These are phyloP conservation scores for Micropoecilia bifurca DNA, from an alignment of 2,797 vertebrate genomes.

Conservation along the genomic window DNA sequence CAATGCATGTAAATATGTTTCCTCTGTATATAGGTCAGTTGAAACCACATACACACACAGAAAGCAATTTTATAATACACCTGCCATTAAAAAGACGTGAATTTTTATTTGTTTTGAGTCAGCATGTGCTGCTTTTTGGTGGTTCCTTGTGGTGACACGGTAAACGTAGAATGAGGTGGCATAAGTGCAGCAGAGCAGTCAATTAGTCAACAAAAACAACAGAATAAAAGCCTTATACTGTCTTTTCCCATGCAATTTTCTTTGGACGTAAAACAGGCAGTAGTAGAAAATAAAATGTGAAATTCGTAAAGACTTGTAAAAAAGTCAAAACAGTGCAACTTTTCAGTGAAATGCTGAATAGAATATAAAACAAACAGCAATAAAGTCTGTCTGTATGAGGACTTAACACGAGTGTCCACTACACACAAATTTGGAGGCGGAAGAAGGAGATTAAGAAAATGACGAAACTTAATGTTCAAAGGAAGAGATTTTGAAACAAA, in stretches of 20 bases:
- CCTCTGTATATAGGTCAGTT: not conserved
- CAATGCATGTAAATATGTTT: not conserved
- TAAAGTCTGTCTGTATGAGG: conserved; percentile 8
- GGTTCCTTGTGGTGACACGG: not conserved
- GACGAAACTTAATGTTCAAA: conserved; percentile 21
- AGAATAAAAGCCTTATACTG: not conserved
- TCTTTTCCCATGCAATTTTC: not conserved
- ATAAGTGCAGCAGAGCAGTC: not conserved
- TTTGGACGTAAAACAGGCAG: not conserved
- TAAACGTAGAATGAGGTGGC: not conserved
- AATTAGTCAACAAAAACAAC: not conserved
- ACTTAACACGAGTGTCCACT: not conserved
- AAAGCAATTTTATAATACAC: not conserved
- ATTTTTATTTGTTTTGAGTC: conserved; percentile 4
- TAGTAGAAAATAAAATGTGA: not conserved
- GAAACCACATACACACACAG: not conserved
- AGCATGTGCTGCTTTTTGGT: not conserved
- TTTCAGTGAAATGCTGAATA: conserved; percentile 20
- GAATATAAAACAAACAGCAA: conserved; percentile 30
- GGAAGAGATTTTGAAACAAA: conserved; percentile 34
- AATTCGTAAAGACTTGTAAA: not conserved
- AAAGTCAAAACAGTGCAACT: not conserved
- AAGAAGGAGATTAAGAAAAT: conserved; percentile 18
- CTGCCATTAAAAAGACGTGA: not conserved
- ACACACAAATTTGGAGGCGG: conserved; percentile 14